Evolutionary conservation across 2,888 invertebrate genomes (phyloP), one percentile per base, ranked within the genome.

Genomic region (Acronicta aceris): DNA sequence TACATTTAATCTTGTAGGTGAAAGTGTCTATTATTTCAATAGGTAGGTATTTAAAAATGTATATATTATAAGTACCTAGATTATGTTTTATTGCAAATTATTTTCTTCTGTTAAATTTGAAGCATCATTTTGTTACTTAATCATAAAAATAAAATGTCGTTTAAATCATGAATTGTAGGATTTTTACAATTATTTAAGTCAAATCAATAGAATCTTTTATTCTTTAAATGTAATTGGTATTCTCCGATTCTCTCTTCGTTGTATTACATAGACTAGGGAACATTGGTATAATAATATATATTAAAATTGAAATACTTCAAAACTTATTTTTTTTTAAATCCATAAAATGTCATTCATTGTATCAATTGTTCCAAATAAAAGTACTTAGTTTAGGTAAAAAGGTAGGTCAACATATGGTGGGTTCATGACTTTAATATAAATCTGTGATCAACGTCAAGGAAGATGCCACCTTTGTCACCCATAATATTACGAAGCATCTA

Each of bases 81-180:
- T 53, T 27, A 8, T 64, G 69, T 72, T 72, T 71, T 25, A 72
- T 71, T 71, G 21, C 17, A 10, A 38, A 55, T 9, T 30, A 8
- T 36, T 58, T 50, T 46, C 16, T 59, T 55, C 71, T 59, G 52
- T 52, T 40, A 25, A 55, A 41, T 30, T 5, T 50, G 40, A 47
- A 58, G 69, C 71, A 56, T 73, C 65, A 42, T 58, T 33, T 12
- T 12, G 33, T 33, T 30, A 9, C 7, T 2, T 9, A 9, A 30
- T 30, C 9, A 30, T 30, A 5, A 25, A 4, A 25, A 25, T 25
- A 25, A 27, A 7, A 7, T 5, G 27, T 5, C 5, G 27, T 27
- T 27, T 6, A 27, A 7, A 7, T 7, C 6, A 3, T 6, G 7
- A 27, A 27, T 27, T 27, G 27, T 6, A 7, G 6, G 2, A 1